Conservation (phyloP, 2,113 vertebrate species). For the Myiozetetes cayanensis region DNA sequence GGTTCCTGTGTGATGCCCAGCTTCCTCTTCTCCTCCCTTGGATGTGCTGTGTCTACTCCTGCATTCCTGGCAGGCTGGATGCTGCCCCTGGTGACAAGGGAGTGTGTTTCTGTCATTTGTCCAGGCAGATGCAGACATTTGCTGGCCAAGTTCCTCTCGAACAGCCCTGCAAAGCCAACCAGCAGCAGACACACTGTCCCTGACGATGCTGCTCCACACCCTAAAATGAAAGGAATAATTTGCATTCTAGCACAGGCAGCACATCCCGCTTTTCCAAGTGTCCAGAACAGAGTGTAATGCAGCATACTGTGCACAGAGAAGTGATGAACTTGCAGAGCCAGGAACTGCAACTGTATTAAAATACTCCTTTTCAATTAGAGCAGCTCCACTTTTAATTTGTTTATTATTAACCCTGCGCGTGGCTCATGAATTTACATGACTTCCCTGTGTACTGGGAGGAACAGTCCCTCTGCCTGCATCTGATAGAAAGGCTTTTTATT, state of each 20-base stretch:
- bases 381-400: constrained; percentile 34
- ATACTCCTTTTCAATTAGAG: constrained; percentile 17
- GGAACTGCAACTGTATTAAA: not conserved
- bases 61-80: not conserved
- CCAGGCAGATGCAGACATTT: not conserved
- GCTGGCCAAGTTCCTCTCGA: not conserved
- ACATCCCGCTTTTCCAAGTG: not conserved
- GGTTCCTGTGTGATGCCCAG: rapidly evolving
- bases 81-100: not conserved
- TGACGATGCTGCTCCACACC: not conserved
- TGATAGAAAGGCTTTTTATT: not conserved
- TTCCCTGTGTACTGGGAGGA: not conserved
- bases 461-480: not conserved
- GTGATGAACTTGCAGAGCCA: not conserved
- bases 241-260: not conserved
- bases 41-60: not conserved
- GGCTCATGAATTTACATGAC: constrained; percentile 48
- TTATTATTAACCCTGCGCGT: constrained; percentile 26
- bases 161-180: not conserved
- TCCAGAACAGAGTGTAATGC: not conserved
- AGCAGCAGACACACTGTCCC: not conserved
- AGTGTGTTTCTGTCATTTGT: rapidly evolving
- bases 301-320: not conserved
- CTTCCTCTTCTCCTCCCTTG: not conserved
- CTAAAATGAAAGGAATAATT: not conserved